Percentiles rank a stretch among this genome's conserved stretches.
These are phyloP conservation scores for Campoletis sonorensis DNA, from an alignment of 1,140 invertebrate genomes.

Conservation along the genomic window DNA sequence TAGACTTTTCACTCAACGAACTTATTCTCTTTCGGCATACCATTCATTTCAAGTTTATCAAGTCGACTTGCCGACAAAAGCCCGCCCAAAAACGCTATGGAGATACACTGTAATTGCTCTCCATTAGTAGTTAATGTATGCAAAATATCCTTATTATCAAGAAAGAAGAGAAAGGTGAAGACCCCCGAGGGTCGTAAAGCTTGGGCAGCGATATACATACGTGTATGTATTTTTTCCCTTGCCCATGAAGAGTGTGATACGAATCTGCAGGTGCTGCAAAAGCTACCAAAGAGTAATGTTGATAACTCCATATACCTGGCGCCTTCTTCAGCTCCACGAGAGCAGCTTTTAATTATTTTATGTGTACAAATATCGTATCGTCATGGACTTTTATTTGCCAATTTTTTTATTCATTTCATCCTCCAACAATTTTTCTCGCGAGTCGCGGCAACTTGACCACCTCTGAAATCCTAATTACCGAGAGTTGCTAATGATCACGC, in stretches of 20 bases:
- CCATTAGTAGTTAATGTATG: constrained; percentile 74
- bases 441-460: constrained; percentile 28
- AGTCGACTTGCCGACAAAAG: constrained; percentile 43
- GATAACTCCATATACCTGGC: constrained; percentile 37
- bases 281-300: constrained; percentile 2
- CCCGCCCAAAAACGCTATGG: constrained; percentile 17
- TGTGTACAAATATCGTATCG: constrained; percentile 41
- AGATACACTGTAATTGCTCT: constrained; percentile 61
- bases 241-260: constrained; percentile 56
- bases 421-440: constrained; percentile 8
- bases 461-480: constrained; percentile 42
- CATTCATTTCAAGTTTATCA: constrained; percentile 14
- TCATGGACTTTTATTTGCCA: not conserved
- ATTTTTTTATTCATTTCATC: constrained; percentile 4
- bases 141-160: constrained; percentile 74
- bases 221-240: constrained; percentile 15
- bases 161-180: constrained; percentile 38
- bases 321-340: constrained; percentile 45
- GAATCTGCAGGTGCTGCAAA: constrained; percentile 61
- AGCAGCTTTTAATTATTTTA: constrained; percentile 61
- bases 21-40: not conserved
- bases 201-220: constrained; percentile 50
- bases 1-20: not conserved
- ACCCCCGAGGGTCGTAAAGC: constrained; percentile 54
- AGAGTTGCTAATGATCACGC: constrained; percentile 34